These are phyloP conservation scores for Pontoporia blainvillei DNA, from an alignment of 2,113 vertebrate genomes.

Conservation along the genomic window DNA sequence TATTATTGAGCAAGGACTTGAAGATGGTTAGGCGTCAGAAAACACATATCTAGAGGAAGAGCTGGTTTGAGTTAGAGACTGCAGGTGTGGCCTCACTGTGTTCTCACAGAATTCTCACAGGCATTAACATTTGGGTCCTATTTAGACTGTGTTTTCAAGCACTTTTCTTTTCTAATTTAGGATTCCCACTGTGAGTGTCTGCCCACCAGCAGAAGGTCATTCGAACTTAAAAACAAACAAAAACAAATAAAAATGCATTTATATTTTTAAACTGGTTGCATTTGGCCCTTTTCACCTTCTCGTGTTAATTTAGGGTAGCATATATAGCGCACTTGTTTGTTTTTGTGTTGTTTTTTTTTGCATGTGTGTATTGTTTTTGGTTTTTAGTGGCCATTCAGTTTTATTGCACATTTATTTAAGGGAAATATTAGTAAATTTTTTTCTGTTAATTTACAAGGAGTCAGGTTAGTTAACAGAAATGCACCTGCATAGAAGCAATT, in stretches of 20 bases:
- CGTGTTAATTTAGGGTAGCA: background rate
- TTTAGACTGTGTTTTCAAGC: background rate
- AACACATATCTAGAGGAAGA: background rate
- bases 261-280: background rate
- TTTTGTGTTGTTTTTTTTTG: background rate
- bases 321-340: background rate
- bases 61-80: background rate
- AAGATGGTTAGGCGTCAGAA: background rate
- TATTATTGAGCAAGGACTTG: background rate
- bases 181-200: background rate
- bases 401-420: background rate
- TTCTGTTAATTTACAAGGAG: background rate
- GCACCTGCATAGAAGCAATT: background rate
- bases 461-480: background rate
- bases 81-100: background rate
- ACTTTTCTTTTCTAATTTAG: slow-evolving; percentile 10
- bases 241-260: background rate
- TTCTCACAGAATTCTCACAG: background rate
- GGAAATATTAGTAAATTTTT: background rate
- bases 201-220: background rate
- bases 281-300: background rate
- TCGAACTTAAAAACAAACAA: background rate
- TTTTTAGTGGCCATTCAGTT: background rate
- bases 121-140: background rate
- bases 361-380: background rate